Percentiles rank a stretch among this genome's conserved stretches.
phyloP scores from a whole-genome alignment of 2,113 vertebrate genomes.

The Sigmodon hispidus region DNA sequence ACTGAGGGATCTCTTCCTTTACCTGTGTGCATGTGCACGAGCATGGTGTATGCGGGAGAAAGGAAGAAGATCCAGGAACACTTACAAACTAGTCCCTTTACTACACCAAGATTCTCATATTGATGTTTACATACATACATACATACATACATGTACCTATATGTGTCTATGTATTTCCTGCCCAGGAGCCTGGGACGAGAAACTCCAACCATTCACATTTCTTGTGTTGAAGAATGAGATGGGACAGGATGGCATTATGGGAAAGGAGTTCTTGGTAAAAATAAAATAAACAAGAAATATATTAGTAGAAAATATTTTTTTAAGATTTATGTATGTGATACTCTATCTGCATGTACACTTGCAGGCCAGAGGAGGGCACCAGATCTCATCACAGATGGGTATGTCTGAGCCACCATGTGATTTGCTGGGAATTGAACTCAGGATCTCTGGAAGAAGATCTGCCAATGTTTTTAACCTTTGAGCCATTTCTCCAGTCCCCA shows the following conservation, averaged over 20 bases:
- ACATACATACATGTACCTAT: background rate
- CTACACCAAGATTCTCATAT: background rate
- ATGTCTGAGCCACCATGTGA: too few relatives aligned
- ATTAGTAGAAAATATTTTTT: background rate
- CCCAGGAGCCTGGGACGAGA: background rate
- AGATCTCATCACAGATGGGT: too few relatives aligned
- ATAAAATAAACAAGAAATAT: background rate
- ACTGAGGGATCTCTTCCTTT: background rate
- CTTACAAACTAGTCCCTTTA: background rate
- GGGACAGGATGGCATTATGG: background rate
- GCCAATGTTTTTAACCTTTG: background rate
- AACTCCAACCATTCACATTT: background rate
- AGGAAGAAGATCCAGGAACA: slow-evolving; percentile 1
- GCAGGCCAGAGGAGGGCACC: too few relatives aligned
- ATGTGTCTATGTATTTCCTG: background rate
- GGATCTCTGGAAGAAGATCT: too few relatives aligned
- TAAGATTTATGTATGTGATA: too few relatives aligned
- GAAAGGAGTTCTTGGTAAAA: background rate
- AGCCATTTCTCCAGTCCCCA: background rate
- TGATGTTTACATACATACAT: background rate
- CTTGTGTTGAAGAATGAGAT: background rate
- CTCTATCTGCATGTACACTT: too few relatives aligned
- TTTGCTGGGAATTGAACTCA: too few relatives aligned
- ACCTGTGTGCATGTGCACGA: background rate
- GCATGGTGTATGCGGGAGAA: background rate